Base-by-base conservation (phyloP, 1,140 invertebrate genomes). In the Drosophila busckii region DNA sequence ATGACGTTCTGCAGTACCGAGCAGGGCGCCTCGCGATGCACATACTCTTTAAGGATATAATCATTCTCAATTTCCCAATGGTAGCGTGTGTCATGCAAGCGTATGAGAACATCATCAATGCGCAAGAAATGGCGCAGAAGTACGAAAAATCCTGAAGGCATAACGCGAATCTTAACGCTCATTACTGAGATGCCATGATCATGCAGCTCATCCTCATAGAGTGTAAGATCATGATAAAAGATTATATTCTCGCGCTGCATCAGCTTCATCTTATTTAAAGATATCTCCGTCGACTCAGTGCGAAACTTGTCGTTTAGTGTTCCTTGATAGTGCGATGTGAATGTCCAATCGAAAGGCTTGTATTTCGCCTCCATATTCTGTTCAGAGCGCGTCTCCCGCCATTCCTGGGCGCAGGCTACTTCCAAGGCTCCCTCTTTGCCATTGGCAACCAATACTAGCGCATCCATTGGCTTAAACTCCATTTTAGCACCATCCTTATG, bases 121-220 rank as follows among this genome's bases (percentile, higher is more conserved):
- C 98, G 91, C 41, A 99, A 88, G 88, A 98, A 99, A 84, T 95
- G 97, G 70, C 98, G 90, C 16, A 97, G 86, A 0, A 99, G 88
- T 41, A 99, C 91, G 85, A 97, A 99, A 89, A 97, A 98, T 69
- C 94, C 94, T 17, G 91, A 92, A 0, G 95, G 95, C 98, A 99
- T 99, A 0, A 98, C 96, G 82, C 98, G 91, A 89, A 99, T 97
- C 93, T 98, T 98, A 0, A 97, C 95, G 66, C 93, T 94, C 63
- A 93, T 91, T 35, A 93, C 92, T 0, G 97, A 96, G 42, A 96
- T 93, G 12, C 98, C 98, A 91, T 99, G 96, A 89, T 99, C 98
- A 85, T 98, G 97, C 34, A 99, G 88, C 89, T 99, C 98, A 90
- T 99, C 98, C 89, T 99, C 98, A 90, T 96, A 99, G 1, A 99